A percentile compares a stretch with the other conserved stretches of the same genome.
Evolutionary conservation across 2,797 vertebrate species (phyloP).

Genomic region (Sebastes nivosus): DNA sequence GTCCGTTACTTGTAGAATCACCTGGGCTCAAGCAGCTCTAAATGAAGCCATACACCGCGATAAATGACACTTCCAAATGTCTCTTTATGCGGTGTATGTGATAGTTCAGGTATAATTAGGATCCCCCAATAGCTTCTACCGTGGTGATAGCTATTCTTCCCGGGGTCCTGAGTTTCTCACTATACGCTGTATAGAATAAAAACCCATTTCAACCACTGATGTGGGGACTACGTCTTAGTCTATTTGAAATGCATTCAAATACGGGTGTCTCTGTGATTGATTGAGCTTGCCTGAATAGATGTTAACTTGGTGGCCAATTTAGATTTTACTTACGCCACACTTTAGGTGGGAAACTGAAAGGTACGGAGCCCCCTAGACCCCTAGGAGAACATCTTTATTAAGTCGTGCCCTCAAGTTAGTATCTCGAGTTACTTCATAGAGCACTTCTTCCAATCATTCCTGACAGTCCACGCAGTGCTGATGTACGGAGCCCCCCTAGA

Average conservation of each 20-base stretch:
- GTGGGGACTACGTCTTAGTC: constrained; percentile 1
- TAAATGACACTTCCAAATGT: constrained; percentile 38
- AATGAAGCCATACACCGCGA: constrained; percentile 41
- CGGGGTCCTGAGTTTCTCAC: constrained; percentile 22
- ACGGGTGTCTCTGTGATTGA: constrained; percentile 21
- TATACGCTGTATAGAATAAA: constrained; percentile 33
- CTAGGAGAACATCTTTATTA: too few species aligned
- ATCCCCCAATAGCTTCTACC: constrained; percentile 21
- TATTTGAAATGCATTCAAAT: constrained; percentile 50
- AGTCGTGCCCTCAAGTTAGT: too few species aligned
- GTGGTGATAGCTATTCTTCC: constrained; percentile 2
- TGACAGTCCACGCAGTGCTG: too few species aligned
- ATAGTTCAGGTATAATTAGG: background rate
- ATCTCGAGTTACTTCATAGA: too few species aligned
- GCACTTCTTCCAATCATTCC: too few species aligned
- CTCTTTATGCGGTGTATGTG: constrained; percentile 42
- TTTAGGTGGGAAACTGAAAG: background rate
- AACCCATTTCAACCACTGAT: constrained; percentile 67
- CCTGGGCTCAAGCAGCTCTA: constrained; percentile 32
- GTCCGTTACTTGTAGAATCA: constrained; percentile 17
- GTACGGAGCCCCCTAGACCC: too few species aligned
- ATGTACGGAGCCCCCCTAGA: too few species aligned
- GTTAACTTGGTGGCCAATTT: background rate
- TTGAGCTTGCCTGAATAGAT: constrained; percentile 20
- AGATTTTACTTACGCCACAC: background rate